phyloP scores from a whole-genome alignment of 1,140 invertebrate species.

The Saxidomus purpurata region DNA sequence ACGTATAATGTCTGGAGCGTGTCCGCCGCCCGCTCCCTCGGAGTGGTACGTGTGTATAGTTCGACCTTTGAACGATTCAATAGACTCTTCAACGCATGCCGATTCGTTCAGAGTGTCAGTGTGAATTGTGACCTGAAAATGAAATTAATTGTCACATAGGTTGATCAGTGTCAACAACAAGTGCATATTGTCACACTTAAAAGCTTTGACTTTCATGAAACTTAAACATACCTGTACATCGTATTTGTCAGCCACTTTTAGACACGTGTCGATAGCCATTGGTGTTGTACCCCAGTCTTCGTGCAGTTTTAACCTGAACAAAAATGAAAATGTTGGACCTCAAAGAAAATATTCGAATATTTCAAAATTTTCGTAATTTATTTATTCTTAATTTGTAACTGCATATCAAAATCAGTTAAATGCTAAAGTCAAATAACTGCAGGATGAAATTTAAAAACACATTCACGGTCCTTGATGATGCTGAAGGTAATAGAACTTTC shows the following conservation, averaged over 20 bases:
- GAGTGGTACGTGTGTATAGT: slow-evolving; percentile 86
- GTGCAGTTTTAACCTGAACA: slow-evolving; percentile 84
- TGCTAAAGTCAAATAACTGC: too few species aligned
- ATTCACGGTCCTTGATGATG: too few species aligned
- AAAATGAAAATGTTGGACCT: background rate
- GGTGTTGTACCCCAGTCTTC: slow-evolving; percentile 86
- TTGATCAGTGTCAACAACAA: too few species aligned
- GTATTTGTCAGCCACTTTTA: slow-evolving; percentile 84
- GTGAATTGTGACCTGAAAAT: slow-evolving; percentile 84
- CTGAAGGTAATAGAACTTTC: too few species aligned
- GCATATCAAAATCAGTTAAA: background rate
- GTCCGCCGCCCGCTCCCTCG: slow-evolving; percentile 85
- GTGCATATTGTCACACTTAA: too few species aligned
- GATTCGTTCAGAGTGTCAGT: slow-evolving; percentile 86
- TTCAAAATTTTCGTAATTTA: background rate
- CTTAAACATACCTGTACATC: slow-evolving; percentile 82
- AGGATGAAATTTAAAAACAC: too few species aligned
- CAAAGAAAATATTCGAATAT: too few species aligned
- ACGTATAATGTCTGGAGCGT: slow-evolving; percentile 85
- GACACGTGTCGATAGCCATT: slow-evolving; percentile 84
- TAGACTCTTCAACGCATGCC: slow-evolving; percentile 84
- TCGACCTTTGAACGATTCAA: slow-evolving; percentile 83
- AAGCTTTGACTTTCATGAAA: too few species aligned
- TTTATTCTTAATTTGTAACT: background rate
- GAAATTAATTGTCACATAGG: too few species aligned